Conservation (phyloP, 2,888 invertebrate species). For the Synergus gifuensis region DNA sequence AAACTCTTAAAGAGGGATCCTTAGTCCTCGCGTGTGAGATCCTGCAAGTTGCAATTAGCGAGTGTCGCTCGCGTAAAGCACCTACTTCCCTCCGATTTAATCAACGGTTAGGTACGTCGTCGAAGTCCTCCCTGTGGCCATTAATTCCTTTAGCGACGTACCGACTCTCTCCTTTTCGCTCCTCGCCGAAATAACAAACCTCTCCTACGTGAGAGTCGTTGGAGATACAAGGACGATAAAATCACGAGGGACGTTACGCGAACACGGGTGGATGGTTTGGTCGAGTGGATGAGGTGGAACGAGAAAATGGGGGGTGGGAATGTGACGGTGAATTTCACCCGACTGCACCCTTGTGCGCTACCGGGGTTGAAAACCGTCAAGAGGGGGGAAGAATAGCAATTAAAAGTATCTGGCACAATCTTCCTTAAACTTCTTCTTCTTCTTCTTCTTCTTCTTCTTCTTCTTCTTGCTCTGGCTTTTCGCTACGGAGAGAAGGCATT, state of each 20-base stretch:
- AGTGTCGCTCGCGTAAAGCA: constrained; percentile 58
- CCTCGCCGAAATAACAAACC: constrained; percentile 74
- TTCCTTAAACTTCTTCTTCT: constrained; percentile 75
- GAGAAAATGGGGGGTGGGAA: constrained; percentile 45
- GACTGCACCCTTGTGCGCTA: constrained; percentile 56
- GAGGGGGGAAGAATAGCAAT: constrained; percentile 74
- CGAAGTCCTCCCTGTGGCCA: constrained; percentile 56
- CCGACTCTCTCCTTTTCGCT: constrained; percentile 52
- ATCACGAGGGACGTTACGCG: constrained; percentile 66
- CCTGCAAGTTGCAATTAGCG: constrained; percentile 57
- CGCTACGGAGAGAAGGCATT: constrained; percentile 56
- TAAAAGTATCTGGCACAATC: constrained; percentile 77
- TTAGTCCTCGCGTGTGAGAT: neutral
- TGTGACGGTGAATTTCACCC: constrained; percentile 50
- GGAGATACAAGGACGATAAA: constrained; percentile 74
- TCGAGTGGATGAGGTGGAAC: constrained; percentile 36
- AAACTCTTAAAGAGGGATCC: neutral
- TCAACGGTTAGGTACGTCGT: constrained; percentile 57
- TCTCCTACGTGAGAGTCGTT: constrained; percentile 70
- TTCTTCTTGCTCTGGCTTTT: constrained; percentile 42
- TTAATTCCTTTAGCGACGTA: constrained; percentile 68
- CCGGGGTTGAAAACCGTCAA: constrained; percentile 45
- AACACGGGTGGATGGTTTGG: constrained; percentile 31
- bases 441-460: constrained; percentile 64
- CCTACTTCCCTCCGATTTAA: constrained; percentile 59